Evolutionary conservation across 2,888 invertebrate genomes (phyloP).

Genomic region (Orthonevra nobilis): DNA sequence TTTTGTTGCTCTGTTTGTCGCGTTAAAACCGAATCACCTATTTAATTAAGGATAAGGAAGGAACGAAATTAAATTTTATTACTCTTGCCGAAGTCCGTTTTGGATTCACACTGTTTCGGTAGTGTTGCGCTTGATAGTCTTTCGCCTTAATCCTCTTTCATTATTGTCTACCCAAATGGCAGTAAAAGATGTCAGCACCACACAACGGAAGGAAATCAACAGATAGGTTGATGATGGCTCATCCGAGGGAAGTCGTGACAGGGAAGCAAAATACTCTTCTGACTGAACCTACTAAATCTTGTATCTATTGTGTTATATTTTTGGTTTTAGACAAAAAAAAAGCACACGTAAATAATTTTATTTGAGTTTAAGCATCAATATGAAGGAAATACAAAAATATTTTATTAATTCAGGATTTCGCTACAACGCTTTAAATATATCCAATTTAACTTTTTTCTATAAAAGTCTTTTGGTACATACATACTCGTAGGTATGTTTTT

Average conservation of each 20-base stretch:
- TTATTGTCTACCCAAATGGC: slow-evolving; percentile 56
- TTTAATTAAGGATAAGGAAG: slow-evolving; percentile 5
- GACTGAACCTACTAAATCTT: too few species aligned
- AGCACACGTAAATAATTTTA: too few species aligned
- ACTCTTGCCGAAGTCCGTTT: slow-evolving; percentile 49
- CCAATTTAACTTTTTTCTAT: too few species aligned
- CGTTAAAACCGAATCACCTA: slow-evolving; percentile 27
- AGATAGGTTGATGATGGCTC: slow-evolving; percentile 60
- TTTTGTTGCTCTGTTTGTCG: neutral
- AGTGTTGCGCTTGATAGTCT: slow-evolving; percentile 50
- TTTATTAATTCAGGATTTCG: too few species aligned
- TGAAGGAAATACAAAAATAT: too few species aligned
- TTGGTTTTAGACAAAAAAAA: too few species aligned
- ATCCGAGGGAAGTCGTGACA: slow-evolving; percentile 59
- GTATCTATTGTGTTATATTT: too few species aligned
- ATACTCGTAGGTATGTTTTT: too few species aligned
- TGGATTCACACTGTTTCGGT: slow-evolving; percentile 13
- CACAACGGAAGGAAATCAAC: slow-evolving; percentile 53
- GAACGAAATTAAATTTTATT: slow-evolving; percentile 55
- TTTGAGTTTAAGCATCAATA: too few species aligned
- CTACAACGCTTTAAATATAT: too few species aligned
- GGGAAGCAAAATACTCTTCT: slow-evolving; percentile 42
- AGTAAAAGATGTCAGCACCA: slow-evolving; percentile 54
- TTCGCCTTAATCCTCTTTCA: slow-evolving; percentile 57
- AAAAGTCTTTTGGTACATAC: too few species aligned